Base-by-base conservation (phyloP, 2,888 invertebrate species). In the Sinopyrophorus schimmeli region DNA sequence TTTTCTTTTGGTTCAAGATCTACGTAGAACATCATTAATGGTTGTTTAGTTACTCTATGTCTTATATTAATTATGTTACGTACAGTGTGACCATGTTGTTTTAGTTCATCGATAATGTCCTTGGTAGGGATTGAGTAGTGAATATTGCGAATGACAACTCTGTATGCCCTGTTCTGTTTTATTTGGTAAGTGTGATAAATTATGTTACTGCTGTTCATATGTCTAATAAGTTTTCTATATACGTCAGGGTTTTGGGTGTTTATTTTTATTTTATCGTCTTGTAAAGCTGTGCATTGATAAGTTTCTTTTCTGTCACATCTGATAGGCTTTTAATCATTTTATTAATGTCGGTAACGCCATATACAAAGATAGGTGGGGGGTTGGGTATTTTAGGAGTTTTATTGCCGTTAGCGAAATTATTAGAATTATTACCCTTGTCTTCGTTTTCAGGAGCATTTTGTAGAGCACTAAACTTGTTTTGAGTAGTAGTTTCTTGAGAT, bases 101-200 rank as follows among this genome's bases (percentile, higher is more conserved):
- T 16, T 6, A 44, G 27, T 20, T 21, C 43, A 14, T 10, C 15
- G 9, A 17, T 34, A 15, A 44, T 26, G 5, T 44, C 43, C 12
- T 27, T 5, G n/a, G 18, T 9, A 10, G 35, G 34, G 15, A 42
- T 42, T 23, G 47, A 27, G 15, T 40, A 23, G 40, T 47, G 47
- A 4, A 47, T 2, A 18, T 7, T 40, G 11, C 24, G 21, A 11
- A 47, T 32, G 16, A 47, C 32, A 4, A 47, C 40, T 14, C 47
- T 24, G 27, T 32, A 47, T 10, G 47, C 11, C 15, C 32, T 31
- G 24, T 47, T 31, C 18, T 40, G 34, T 23, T 32, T 31, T 7
- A 30, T 23, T 40, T 47, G 40, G 20, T 47, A 40, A 12, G 9
- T 40, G 32, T 40, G 32, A 9, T 47, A 30, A 11, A 26, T 26